Evolutionary conservation across 2,888 invertebrate species (phyloP), one percentile per base, ranked within the genome.

Genomic region (Sarcophaga carnaria): DNA sequence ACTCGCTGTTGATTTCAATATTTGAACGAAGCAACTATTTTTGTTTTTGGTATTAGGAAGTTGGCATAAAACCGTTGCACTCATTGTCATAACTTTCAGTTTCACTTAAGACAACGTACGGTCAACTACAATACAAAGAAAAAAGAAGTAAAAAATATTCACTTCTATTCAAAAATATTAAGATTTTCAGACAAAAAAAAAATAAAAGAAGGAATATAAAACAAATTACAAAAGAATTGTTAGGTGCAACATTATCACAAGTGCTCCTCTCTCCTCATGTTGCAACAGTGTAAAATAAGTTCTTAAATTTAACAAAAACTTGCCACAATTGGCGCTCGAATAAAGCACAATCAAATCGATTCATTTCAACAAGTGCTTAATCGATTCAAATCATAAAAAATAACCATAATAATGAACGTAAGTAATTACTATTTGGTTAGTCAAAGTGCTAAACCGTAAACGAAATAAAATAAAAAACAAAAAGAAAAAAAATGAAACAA

Each of bases 21-120:
- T 54, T 37, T 47, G 66, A 74, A 69, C 67, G 82, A 88, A 76
- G 54, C 71, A 25, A 49, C 54, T 45, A 47, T 70, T 60, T 54
- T 49, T 67, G 60, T 81, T 88, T 89, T 88, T 79, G 88, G 83
- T 86, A 88, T 88, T 89, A 89, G 92, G 92, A 92, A 92, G 92
- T 90, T 91, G 89, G 90, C 92, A 92, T 92, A 92, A 92, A 92
- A 92, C 90, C 90, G 89, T 91, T 91, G 92, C 88, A 90, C 89
- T 89, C 89, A 89, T 89, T 90, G 90, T 88, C 88, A 88, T 90
- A 90, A 92, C 92, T 92, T 92, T 92, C 92, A 92, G 92, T 92
- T 92, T 92, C 91, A 89, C 37, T 91, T 90, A 83, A 88, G 90
- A 89, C 92, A 89, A 90, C 92, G 90, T 90, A 88, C 87, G 84